These are phyloP conservation scores for Amphiprion percula DNA, from an alignment of 2,113 vertebrate genomes.

Conservation along the genomic window DNA sequence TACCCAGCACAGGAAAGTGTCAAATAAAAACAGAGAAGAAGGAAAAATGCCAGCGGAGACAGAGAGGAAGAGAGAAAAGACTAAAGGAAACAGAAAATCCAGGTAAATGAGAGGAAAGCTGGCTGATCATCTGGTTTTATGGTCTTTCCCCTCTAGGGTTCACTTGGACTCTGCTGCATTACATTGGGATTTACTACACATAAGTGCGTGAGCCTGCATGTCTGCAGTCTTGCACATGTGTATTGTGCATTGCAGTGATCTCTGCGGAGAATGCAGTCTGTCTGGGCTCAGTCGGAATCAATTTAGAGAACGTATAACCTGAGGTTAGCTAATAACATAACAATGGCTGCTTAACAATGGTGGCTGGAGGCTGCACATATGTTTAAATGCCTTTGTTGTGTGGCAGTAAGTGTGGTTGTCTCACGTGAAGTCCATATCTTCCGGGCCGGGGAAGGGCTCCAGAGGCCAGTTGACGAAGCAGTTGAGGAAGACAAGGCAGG, in stretches of 20 bases:
- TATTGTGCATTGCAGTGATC: conserved; percentile 3
- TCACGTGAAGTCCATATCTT: conserved; percentile 99
- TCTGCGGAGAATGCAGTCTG: conserved; percentile 33
- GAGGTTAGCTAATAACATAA: conserved; percentile 3
- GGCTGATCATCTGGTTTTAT: conserved; percentile 30
- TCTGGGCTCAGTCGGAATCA: conserved; percentile 30
- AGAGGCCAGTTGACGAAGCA: conserved; percentile 99
- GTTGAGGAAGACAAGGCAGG: conserved; percentile 96
- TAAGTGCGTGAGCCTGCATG: neutral
- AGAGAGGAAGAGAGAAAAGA: neutral
- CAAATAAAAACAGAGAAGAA: neutral
- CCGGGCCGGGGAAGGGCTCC: conserved; percentile 96
- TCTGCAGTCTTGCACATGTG: conserved; percentile 6
- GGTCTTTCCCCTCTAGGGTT: conserved; percentile 50
- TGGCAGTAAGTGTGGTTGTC: conserved; percentile 57
- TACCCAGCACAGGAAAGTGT: too few relatives aligned
- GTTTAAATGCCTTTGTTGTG: neutral
- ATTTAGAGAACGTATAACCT: conserved; percentile 11
- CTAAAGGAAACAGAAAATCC: conserved; percentile 16
- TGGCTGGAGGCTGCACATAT: conserved; percentile 26
- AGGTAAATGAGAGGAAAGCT: conserved; percentile 46
- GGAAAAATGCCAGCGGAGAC: neutral
- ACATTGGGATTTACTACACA: conserved; percentile 36
- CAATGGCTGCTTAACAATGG: neutral
- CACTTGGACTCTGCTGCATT: conserved; percentile 25